These are phyloP conservation scores for Takifugu ocellatus DNA, from an alignment of 2,797 vertebrate genomes.

Conservation along the genomic window DNA sequence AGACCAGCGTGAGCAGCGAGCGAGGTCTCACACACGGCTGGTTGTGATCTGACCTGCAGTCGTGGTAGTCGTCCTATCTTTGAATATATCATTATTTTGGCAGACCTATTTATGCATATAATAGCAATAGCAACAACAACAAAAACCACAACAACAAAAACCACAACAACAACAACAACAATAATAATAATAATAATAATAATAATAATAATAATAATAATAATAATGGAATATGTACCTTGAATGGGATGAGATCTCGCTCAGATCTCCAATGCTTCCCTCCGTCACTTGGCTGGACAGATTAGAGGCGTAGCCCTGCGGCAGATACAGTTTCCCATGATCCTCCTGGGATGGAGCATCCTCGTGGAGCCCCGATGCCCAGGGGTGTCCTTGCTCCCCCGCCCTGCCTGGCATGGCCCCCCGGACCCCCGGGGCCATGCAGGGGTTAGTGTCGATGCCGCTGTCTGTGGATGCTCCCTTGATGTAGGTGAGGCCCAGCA, in stretches of 20 bases:
- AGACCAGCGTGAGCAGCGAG: too few relatives aligned
- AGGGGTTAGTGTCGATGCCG: slow-evolving; percentile 92
- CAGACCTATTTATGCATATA: too few relatives aligned
- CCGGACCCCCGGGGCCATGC: slow-evolving; percentile 73
- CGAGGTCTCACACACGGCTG: too few relatives aligned
- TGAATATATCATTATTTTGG: neutral
- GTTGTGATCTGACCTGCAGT: too few relatives aligned
- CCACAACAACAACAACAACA: too few relatives aligned
- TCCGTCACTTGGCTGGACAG: slow-evolving; percentile 73
- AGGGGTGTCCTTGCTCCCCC: slow-evolving; percentile 72
- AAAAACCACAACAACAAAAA: too few relatives aligned
- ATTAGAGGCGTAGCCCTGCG: slow-evolving; percentile 79
- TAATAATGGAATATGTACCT: slow-evolving; percentile 71
- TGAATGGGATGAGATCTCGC: slow-evolving; percentile 90
- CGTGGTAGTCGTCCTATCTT: neutral
- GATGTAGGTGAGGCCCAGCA: slow-evolving; percentile 89
- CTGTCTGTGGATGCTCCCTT: slow-evolving; percentile 96
- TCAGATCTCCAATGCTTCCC: slow-evolving; percentile 89
- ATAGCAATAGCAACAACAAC: too few relatives aligned
- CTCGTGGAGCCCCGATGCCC: slow-evolving; percentile 77
- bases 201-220: too few relatives aligned
- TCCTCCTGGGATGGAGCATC: slow-evolving; percentile 74
- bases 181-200: too few relatives aligned
- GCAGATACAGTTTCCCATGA: slow-evolving; percentile 80
- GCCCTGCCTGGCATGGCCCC: slow-evolving; percentile 65